These are phyloP conservation scores for Rhaphigaster nebulosa DNA, from an alignment of 2,888 invertebrate genomes.

Conservation along the genomic window DNA sequence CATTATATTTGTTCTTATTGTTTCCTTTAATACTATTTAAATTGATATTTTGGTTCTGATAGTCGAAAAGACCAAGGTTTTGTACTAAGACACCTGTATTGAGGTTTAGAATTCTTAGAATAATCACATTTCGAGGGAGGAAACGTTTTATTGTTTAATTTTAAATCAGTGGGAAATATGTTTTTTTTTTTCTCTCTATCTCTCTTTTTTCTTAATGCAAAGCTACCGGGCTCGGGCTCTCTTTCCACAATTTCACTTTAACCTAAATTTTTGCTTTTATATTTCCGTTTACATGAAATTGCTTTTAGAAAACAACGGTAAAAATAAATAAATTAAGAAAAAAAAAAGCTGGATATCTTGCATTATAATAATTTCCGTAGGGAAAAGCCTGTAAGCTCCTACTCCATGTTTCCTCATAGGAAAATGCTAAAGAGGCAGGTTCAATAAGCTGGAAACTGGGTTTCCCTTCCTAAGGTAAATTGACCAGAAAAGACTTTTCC, in stretches of 20 bases:
- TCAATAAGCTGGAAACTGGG: conserved; percentile 18
- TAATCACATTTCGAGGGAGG: too few species aligned
- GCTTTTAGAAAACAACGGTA: background rate
- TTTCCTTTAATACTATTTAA: too few species aligned
- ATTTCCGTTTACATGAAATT: background rate
- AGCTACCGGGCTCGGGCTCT: too few species aligned
- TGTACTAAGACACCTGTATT: too few species aligned
- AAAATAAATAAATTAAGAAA: background rate
- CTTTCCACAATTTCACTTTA: too few species aligned
- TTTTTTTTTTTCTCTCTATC: background rate
- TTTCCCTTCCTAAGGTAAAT: conserved; percentile 5
- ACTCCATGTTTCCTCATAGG: conserved; percentile 14
- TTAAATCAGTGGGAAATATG: background rate
- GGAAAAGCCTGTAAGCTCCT: background rate
- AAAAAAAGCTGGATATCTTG: background rate
- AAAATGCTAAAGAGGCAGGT: conserved; percentile 17
- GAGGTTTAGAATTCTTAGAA: too few species aligned
- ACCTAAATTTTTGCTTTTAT: background rate
- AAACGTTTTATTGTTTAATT: too few species aligned
- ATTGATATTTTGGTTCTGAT: too few species aligned
- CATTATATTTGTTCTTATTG: too few species aligned
- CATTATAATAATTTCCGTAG: background rate
- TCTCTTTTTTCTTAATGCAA: too few species aligned
- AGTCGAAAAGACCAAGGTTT: too few species aligned
- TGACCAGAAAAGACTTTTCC: conserved; percentile 26